Evolutionary conservation across 2,888 invertebrate genomes (phyloP).

Genomic region (Drosophila mimetica): DNA sequence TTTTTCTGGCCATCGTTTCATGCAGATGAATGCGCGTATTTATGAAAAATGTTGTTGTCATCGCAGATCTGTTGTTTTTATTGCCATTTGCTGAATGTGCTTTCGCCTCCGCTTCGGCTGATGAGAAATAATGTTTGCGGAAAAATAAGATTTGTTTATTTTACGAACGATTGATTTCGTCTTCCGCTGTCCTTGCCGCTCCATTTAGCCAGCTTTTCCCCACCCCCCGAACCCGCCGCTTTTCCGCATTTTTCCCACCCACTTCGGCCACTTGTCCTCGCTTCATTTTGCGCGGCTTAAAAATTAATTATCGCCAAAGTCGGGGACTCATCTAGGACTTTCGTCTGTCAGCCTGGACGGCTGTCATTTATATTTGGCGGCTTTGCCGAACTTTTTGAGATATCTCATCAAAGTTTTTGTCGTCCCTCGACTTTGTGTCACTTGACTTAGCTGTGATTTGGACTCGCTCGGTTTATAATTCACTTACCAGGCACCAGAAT

Average conservation of each 20-base stretch:
- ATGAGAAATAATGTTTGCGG: constrained; percentile 81
- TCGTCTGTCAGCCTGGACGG: constrained; percentile 36
- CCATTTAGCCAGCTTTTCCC: constrained; percentile 7
- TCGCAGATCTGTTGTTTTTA: constrained; percentile 52
- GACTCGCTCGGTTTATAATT: constrained; percentile 25
- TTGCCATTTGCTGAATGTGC: constrained; percentile 43
- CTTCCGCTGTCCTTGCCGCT: constrained; percentile 9
- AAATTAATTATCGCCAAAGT: constrained; percentile 74
- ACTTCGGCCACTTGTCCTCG: constrained; percentile 51
- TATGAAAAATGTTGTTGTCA: constrained; percentile 78
- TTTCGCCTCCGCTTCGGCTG: constrained; percentile 47
- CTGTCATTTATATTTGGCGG: constrained; percentile 65
- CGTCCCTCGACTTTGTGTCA: constrained; percentile 44
- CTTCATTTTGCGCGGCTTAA: constrained; percentile 78
- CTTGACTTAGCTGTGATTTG: constrained; percentile 60
- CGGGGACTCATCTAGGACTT: constrained; percentile 13
- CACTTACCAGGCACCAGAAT: constrained; percentile 72
- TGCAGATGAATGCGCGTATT: constrained; percentile 79
- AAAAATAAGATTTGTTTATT: constrained; percentile 81
- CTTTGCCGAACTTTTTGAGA: constrained; percentile 59
- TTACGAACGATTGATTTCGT: constrained; percentile 78
- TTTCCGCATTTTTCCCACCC: constrained; percentile 5
- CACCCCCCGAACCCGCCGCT: neutral
- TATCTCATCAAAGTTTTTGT: constrained; percentile 62
- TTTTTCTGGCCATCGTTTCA: constrained; percentile 54